A percentile compares a stretch with the other conserved stretches of the same genome.
Evolutionary conservation across 2,888 invertebrate species (phyloP).

Genomic region (Diadegma fenestrale): DNA sequence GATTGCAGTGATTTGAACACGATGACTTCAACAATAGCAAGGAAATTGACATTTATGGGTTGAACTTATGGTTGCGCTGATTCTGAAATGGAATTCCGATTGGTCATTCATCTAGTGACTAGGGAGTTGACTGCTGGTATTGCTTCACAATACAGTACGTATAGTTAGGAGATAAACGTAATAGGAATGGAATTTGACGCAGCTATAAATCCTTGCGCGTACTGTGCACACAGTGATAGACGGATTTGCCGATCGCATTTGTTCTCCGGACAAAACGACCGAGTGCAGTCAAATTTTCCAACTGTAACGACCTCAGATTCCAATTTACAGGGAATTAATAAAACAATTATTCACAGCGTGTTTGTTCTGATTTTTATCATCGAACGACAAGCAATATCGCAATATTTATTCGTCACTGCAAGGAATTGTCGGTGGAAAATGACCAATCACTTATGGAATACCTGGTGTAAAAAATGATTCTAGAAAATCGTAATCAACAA

Average conservation of each 20-base stretch:
- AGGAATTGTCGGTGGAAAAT: no score
- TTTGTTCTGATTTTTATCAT: background rate
- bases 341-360: background rate
- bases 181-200: constrained; percentile 29
- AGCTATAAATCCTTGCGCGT: constrained; percentile 24
- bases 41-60: constrained; percentile 12
- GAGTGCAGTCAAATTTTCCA: background rate
- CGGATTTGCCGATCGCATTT: constrained; percentile 10
- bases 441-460: background rate
- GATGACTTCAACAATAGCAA: background rate
- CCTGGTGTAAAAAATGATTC: background rate
- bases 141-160: background rate
- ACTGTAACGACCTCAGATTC: background rate
- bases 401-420: background rate
- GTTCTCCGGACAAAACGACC: constrained; percentile 12
- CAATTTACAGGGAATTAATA: background rate
- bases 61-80: constrained; percentile 30
- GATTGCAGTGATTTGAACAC: background rate
- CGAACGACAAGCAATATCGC: background rate
- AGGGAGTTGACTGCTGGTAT: constrained; percentile 13
- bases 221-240: background rate
- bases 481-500: background rate
- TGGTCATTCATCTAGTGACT: constrained; percentile 36
- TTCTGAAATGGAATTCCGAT: constrained; percentile 48
- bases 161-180: constrained; percentile 9